Conservation (phyloP, 2,888 invertebrate genomes). For the Choreutis nemorana region DNA sequence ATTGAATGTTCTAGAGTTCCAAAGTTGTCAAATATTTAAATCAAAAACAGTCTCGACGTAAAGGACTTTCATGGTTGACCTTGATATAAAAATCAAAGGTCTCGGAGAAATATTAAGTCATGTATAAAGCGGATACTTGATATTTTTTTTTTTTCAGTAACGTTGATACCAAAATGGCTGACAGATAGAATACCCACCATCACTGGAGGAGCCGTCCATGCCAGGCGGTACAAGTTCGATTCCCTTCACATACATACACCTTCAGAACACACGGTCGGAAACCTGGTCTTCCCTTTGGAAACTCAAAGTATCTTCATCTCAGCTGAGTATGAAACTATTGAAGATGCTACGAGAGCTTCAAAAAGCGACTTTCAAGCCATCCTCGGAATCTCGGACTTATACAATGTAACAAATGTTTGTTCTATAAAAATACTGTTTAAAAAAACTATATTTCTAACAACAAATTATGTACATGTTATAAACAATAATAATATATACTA, state of each 20-base stretch:
- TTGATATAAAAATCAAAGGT: too few species aligned
- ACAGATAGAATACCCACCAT: constrained; percentile 22
- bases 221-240: constrained; percentile 40
- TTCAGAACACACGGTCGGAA: constrained; percentile 36
- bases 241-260: constrained; percentile 35
- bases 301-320: constrained; percentile 35
- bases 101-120: too few species aligned
- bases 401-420: constrained; percentile 32
- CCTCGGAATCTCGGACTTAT: constrained; percentile 34
- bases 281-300: constrained; percentile 34
- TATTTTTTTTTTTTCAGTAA: constrained; percentile 23
- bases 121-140: too few species aligned
- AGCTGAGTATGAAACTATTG: constrained; percentile 27
- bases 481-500: neutral
- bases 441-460: too few species aligned
- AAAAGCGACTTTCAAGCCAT: constrained; percentile 30
- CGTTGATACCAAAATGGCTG: constrained; percentile 29
- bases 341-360: constrained; percentile 25
- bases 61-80: too few species aligned
- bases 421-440: too few species aligned
- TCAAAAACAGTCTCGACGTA: too few species aligned
- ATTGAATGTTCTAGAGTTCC: too few species aligned
- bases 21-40: too few species aligned
- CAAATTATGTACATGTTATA: neutral
- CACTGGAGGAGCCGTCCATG: constrained; percentile 39